These are phyloP conservation scores for Mesoclemmys tuberculata DNA, from an alignment of 2,113 vertebrate genomes.

Conservation along the genomic window DNA sequence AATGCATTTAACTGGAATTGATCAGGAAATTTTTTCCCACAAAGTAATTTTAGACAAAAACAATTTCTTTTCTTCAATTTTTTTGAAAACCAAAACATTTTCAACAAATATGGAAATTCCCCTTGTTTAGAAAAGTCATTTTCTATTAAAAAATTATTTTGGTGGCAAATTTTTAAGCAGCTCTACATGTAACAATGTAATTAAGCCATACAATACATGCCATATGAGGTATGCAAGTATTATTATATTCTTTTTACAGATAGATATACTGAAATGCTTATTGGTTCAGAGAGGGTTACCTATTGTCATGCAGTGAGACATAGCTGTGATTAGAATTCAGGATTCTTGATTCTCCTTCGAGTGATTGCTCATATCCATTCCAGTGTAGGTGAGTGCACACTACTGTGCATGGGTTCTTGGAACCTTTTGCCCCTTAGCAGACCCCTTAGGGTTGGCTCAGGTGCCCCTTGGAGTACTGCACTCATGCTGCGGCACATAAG, in stretches of 20 bases:
- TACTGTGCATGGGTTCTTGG: too few species aligned
- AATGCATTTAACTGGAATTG: background rate
- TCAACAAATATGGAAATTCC: background rate
- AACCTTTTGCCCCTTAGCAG: too few species aligned
- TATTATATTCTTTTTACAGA: background rate
- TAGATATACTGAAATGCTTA: background rate
- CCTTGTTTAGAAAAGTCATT: background rate
- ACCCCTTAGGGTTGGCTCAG: too few species aligned
- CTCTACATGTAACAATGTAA: background rate
- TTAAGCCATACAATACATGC: background rate
- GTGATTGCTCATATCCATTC: too few species aligned
- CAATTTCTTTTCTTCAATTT: background rate
- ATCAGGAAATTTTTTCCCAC: background rate
- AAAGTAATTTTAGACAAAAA: background rate
- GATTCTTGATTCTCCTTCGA: background rate
- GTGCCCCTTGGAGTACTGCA: too few species aligned
- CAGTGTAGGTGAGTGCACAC: too few species aligned
- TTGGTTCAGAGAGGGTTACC: background rate
- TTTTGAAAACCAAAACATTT: background rate
- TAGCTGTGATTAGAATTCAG: constrained; percentile 3
- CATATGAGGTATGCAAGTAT: background rate
- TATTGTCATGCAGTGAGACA: constrained; percentile 12
- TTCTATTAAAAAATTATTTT: background rate
- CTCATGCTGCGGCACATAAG: too few species aligned
- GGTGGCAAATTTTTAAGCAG: background rate